Conservation (phyloP, 2,888 invertebrate species). For the Bembecia ichneumoniformis region DNA sequence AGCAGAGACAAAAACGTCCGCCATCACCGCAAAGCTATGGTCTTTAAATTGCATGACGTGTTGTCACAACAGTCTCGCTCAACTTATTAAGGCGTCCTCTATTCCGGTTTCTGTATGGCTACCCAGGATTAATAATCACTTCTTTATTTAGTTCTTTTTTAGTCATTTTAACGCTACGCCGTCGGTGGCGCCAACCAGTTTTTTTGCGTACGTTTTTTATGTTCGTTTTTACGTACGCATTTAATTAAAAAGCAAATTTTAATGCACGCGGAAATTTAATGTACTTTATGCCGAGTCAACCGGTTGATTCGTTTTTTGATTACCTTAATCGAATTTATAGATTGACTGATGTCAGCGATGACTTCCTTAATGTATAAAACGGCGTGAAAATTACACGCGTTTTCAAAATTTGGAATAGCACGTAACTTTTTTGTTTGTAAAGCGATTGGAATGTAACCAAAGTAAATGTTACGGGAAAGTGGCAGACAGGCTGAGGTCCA, state of each 20-base stretch:
- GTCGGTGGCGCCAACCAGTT: conserved; percentile 46
- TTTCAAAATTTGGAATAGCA: too few species aligned
- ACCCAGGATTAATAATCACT: conserved; percentile 52
- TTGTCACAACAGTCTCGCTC: conserved; percentile 39
- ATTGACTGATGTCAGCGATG: not conserved
- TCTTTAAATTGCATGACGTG: conserved; percentile 17
- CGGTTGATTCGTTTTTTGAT: not conserved
- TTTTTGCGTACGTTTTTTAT: conserved; percentile 19
- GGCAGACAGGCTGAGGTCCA: too few species aligned
- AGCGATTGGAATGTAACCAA: too few species aligned
- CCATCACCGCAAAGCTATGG: too few species aligned
- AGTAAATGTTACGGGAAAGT: too few species aligned
- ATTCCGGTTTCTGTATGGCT: conserved; percentile 34
- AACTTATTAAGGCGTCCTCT: conserved; percentile 32
- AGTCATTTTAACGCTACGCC: conserved; percentile 24
- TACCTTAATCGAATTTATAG: not conserved
- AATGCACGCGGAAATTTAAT: conserved; percentile 11
- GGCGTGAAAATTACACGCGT: not conserved
- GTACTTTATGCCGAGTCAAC: not conserved
- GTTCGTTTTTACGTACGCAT: conserved; percentile 19
- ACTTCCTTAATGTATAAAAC: not conserved
- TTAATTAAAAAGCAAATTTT: conserved; percentile 24
- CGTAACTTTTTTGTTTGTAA: too few species aligned
- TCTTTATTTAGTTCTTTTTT: conserved; percentile 28
- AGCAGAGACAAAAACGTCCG: too few species aligned